Conservation (phyloP, 2,888 invertebrate genomes). For the Limnephilus auricula region DNA sequence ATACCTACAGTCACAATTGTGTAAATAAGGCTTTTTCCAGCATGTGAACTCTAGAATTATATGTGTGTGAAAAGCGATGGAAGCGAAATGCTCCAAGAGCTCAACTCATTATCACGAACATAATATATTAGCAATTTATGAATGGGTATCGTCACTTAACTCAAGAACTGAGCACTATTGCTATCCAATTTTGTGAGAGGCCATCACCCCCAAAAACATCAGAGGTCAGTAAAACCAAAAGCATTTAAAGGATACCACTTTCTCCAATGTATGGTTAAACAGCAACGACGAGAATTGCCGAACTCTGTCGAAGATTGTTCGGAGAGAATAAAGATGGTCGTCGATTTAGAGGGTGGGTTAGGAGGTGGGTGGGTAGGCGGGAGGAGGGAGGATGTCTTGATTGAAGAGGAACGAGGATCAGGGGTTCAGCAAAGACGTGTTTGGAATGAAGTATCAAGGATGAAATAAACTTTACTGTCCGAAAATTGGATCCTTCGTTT, state of each 20-base stretch:
- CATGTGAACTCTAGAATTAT: conserved; percentile 36
- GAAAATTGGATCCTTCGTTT: conserved; percentile 17
- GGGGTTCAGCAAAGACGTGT: conserved; percentile 18
- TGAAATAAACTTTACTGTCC: conserved; percentile 37
- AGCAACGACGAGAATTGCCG: background rate
- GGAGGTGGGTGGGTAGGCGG: background rate
- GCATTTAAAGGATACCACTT: background rate
- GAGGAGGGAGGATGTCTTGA: conserved; percentile 30
- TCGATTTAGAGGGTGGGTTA: background rate
- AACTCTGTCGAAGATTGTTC: background rate
- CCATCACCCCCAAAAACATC: background rate
- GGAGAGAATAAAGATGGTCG: background rate
- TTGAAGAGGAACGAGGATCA: background rate
- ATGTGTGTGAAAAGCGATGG: background rate
- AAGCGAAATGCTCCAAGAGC: background rate
- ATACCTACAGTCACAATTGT: background rate
- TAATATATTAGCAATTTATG: background rate
- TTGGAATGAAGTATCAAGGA: conserved; percentile 19
- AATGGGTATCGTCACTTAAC: background rate
- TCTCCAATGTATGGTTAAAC: background rate
- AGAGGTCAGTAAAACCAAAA: background rate
- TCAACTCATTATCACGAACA: background rate
- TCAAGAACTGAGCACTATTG: background rate
- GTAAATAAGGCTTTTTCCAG: conserved; percentile 24
- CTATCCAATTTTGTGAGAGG: background rate